Percentiles rank a stretch among this genome's conserved stretches.
Evolutionary conservation across 2,113 vertebrate genomes (phyloP).

Genomic region (Syrrhaptes paradoxus): DNA sequence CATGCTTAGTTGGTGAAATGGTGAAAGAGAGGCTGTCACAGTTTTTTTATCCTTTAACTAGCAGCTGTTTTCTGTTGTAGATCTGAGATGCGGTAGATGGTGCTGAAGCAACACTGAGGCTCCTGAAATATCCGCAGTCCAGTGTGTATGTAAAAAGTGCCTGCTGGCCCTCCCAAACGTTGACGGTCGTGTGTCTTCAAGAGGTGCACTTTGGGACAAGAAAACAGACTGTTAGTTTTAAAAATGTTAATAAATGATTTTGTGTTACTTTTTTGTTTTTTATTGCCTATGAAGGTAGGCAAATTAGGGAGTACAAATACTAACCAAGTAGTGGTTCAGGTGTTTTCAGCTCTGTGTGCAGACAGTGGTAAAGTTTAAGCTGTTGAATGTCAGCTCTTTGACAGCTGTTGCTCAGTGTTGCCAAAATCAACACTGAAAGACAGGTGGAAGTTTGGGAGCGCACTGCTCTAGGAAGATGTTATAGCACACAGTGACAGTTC

Average conservation of each 20-base stretch:
- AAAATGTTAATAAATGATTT: conserved; percentile 52
- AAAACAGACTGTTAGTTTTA: conserved; percentile 12
- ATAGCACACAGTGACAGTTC: not conserved
- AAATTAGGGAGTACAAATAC: not conserved
- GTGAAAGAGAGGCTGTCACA: not conserved
- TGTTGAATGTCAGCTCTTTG: not conserved
- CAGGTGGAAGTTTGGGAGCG: not conserved
- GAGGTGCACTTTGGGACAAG: not conserved
- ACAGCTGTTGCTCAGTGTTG: not conserved
- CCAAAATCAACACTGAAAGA: not conserved
- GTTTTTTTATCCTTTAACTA: conserved; percentile 26
- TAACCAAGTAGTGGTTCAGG: not conserved
- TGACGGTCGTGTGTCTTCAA: not conserved
- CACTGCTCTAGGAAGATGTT: not conserved
- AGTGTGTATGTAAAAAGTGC: not conserved
- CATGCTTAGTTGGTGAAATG: not conserved
- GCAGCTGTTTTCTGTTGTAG: conserved; percentile 55
- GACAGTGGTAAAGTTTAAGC: not conserved
- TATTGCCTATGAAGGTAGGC: not conserved
- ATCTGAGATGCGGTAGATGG: conserved; percentile 44
- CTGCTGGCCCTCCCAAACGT: not conserved
- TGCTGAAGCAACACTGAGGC: conserved; percentile 49
- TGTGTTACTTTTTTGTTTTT: not conserved
- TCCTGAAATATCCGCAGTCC: conserved; percentile 8
- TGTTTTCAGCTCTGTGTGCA: not conserved